phyloP scores from a whole-genome alignment of 2,888 invertebrate species.

The Hofmannophila pseudospretella region DNA sequence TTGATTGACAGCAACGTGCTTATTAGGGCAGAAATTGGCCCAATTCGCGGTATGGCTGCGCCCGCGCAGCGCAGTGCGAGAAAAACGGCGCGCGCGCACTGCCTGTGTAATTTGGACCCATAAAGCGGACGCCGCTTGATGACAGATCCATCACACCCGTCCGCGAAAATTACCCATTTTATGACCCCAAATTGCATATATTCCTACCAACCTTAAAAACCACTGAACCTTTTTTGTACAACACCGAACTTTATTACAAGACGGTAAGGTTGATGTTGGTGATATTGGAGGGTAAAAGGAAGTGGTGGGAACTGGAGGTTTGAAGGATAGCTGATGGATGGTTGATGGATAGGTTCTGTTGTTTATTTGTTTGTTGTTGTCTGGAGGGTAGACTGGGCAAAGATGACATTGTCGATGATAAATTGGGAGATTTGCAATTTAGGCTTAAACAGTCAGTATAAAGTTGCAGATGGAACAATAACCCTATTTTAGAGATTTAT shows the following conservation, averaged over 20 bases:
- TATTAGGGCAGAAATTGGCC: conserved; percentile 8
- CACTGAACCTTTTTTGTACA: background rate
- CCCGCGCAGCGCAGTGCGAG: conserved; percentile 26
- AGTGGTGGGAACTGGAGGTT: conserved; percentile 9
- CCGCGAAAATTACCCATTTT: conserved; percentile 43
- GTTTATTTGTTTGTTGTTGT: conserved; percentile 9
- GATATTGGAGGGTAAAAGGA: background rate
- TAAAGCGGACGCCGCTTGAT: conserved; percentile 40
- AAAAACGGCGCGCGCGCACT: conserved; percentile 31
- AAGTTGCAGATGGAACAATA: too few relatives aligned
- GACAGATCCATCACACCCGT: conserved; percentile 43
- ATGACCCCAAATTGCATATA: conserved; percentile 43
- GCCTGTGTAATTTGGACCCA: conserved; percentile 45
- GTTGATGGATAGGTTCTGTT: conserved; percentile 18
- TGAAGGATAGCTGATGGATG: conserved; percentile 31
- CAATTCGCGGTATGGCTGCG: conserved; percentile 5
- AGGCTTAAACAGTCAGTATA: too few relatives aligned
- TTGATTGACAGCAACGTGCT: conserved; percentile 9
- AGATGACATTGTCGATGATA: too few relatives aligned
- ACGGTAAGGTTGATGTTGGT: conserved; percentile 8
- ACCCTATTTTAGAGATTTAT: too few relatives aligned
- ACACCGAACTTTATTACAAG: conserved; percentile 11
- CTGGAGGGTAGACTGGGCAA: background rate
- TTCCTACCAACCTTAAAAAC: conserved; percentile 6
- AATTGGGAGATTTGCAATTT: too few relatives aligned